These are phyloP conservation scores for Cryptus armator DNA, from an alignment of 2,888 invertebrate genomes.

Conservation along the genomic window DNA sequence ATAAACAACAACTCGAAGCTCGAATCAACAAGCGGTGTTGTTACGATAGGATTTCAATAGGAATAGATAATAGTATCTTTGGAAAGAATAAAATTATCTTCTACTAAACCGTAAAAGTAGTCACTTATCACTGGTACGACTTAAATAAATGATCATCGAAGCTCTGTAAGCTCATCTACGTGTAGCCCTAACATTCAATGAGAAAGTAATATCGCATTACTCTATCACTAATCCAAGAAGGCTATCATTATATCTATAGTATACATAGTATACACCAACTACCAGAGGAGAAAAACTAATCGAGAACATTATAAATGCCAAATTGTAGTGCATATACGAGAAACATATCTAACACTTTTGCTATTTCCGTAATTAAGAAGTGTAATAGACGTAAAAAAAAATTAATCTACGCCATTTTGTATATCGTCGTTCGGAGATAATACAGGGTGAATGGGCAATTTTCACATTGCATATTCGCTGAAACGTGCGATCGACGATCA, in stretches of 20 bases:
- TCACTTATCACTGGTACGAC: not conserved
- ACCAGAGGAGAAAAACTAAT: conserved; percentile 15
- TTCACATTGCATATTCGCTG: conserved; percentile 35
- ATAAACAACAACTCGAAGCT: conserved; percentile 3
- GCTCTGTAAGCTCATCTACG: conserved; percentile 17
- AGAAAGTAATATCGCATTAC: conserved; percentile 37
- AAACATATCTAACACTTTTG: conserved; percentile 65
- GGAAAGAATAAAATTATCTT: conserved; percentile 28
- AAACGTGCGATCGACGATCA: not conserved
- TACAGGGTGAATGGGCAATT: conserved; percentile 45
- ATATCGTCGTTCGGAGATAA: conserved; percentile 40
- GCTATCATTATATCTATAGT: conserved; percentile 20
- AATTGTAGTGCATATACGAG: conserved; percentile 49
- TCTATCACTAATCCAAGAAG: conserved; percentile 42
- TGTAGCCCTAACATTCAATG: conserved; percentile 20
- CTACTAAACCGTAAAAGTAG: not conserved
- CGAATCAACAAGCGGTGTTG: conserved; percentile 13
- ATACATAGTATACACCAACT: conserved; percentile 11
- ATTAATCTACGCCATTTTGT: conserved; percentile 53
- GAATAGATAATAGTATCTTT: conserved; percentile 6
- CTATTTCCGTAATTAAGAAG: conserved; percentile 46
- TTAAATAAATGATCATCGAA: conserved; percentile 23
- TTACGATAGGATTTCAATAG: not conserved
- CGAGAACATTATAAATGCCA: conserved; percentile 31
- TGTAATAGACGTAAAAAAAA: conserved; percentile 39